Conservation (phyloP, 2,113 vertebrate species). For the Scytalopus superciliaris region DNA sequence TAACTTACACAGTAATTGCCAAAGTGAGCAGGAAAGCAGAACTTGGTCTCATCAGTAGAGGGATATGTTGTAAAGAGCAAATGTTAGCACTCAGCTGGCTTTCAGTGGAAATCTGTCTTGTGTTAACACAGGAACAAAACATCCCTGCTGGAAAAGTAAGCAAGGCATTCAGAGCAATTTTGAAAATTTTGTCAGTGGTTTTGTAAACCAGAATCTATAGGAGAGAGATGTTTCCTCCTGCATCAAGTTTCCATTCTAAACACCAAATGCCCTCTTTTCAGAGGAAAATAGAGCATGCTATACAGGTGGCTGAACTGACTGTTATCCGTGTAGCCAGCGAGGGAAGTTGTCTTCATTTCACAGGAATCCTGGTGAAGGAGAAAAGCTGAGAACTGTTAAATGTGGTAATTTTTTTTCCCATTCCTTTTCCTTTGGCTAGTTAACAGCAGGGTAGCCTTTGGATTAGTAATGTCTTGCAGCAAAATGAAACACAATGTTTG, state of each 20-base stretch:
- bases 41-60: not conserved
- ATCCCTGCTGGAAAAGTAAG: conserved; percentile 24
- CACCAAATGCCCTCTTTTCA: not conserved
- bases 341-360: not conserved
- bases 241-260: not conserved
- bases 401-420: not conserved
- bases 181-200: not conserved
- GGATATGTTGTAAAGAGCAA: not conserved
- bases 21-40: not conserved
- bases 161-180: not conserved
- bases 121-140: not conserved
- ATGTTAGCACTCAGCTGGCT: not conserved
- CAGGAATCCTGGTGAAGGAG: not conserved
- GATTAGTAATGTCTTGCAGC: not conserved
- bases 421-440: not conserved
- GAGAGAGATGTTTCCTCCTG: not conserved
- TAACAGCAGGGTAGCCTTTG: not conserved
- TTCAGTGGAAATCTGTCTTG: conserved; percentile 20
- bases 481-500: not conserved
- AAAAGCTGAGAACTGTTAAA: not conserved
- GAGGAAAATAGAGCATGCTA: not conserved
- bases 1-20: not conserved
- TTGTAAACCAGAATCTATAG: not conserved
- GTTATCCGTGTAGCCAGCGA: not conserved
- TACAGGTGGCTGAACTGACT: not conserved